Evolutionary conservation across 2,888 invertebrate species (phyloP).

Genomic region (Camptogramma bilineatum): DNA sequence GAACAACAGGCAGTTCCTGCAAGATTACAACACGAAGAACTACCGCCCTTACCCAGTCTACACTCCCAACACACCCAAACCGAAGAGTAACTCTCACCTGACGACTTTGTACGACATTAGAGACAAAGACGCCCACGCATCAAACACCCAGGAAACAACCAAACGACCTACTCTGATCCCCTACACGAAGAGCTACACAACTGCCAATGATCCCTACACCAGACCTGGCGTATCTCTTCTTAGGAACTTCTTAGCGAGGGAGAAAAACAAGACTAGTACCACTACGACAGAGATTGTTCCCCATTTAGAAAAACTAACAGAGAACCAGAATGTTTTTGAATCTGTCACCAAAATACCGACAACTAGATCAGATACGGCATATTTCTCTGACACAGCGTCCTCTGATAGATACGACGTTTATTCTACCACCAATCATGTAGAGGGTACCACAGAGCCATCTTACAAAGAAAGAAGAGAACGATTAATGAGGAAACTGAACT

Average conservation of each 20-base stretch:
- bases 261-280: constrained; percentile 68
- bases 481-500: constrained; percentile 89
- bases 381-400: constrained; percentile 59
- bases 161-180: constrained; percentile 76
- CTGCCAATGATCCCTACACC: constrained; percentile 73
- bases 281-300: constrained; percentile 60
- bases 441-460: constrained; percentile 66
- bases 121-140: constrained; percentile 55
- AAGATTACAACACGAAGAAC: constrained; percentile 74
- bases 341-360: constrained; percentile 77
- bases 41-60: constrained; percentile 77
- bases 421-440: constrained; percentile 56
- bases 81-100: constrained; percentile 70
- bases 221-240: constrained; percentile 77
- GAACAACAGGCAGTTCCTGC: constrained; percentile 75
- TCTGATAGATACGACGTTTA: constrained; percentile 63
- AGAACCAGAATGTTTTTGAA: constrained; percentile 68
- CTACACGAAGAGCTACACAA: constrained; percentile 72
- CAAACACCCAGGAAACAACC: constrained; percentile 58
- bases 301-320: constrained; percentile 61
- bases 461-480: constrained; percentile 89
- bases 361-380: constrained; percentile 55
- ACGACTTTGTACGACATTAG: constrained; percentile 78
- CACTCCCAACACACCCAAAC: constrained; percentile 67
- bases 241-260: constrained; percentile 71